Evolutionary conservation across 2,888 invertebrate species (phyloP).

Genomic region (Melieria crassipennis): DNA sequence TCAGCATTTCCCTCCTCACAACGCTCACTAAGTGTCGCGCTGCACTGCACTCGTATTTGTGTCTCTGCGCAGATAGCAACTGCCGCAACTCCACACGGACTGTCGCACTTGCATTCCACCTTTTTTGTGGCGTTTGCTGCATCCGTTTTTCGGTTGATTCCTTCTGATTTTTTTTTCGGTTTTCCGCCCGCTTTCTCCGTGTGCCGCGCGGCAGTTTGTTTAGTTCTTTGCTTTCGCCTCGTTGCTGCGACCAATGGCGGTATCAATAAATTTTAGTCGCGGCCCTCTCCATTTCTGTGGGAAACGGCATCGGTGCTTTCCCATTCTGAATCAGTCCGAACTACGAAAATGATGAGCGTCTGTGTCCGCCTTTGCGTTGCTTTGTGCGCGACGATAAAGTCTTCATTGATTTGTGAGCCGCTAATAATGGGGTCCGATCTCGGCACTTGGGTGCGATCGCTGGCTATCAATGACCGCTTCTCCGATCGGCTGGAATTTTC

Average conservation of each 20-base stretch:
- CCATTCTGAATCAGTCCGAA: too few relatives aligned
- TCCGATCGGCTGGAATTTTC: conserved; percentile 25
- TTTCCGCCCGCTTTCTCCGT: neutral
- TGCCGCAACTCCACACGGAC: too few relatives aligned
- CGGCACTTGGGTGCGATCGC: conserved; percentile 10
- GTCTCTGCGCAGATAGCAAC: too few relatives aligned
- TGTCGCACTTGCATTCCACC: too few relatives aligned
- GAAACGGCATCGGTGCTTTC: neutral
- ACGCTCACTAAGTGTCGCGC: too few relatives aligned
- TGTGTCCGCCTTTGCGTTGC: neutral
- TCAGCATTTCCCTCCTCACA: neutral
- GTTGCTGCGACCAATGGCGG: conserved; percentile 25
- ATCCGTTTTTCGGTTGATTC: conserved; percentile 22
- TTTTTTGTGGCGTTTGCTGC: conserved; percentile 8
- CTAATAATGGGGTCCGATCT: conserved; percentile 44
- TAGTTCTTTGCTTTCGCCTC: conserved; percentile 36
- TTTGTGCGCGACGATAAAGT: conserved; percentile 40
- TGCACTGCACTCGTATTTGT: too few relatives aligned
- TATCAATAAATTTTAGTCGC: conserved; percentile 46
- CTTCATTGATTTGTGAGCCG: conserved; percentile 46
- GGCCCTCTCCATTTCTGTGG: conserved; percentile 32
- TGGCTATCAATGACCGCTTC: conserved; percentile 41
- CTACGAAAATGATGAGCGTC: too few relatives aligned
- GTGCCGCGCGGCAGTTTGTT: conserved; percentile 15
- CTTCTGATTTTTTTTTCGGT: neutral